Conservation (phyloP, 2,797 vertebrate genomes). For the Coccyzus lansbergi region DNA sequence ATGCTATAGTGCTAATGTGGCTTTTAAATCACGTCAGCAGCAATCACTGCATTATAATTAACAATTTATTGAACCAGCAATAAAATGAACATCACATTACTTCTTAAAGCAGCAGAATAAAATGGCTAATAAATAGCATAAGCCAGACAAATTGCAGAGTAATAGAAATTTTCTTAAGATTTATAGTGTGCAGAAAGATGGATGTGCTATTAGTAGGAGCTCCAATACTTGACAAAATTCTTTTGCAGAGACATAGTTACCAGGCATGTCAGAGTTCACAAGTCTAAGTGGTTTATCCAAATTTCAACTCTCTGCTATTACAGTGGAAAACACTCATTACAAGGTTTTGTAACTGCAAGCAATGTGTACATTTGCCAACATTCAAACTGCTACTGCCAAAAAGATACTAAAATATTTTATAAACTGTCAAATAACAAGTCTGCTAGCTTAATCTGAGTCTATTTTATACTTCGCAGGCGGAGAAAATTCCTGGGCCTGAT, state of each 20-base stretch:
- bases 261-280: constrained; percentile 84
- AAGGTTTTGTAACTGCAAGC: constrained; percentile 79
- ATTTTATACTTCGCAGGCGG: constrained; percentile 73
- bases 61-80: constrained; percentile 90
- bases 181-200: constrained; percentile 86
- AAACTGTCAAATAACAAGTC: constrained; percentile 84
- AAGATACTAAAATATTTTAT: constrained; percentile 84
- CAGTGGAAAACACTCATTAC: constrained; percentile 82
- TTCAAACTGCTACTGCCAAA: constrained; percentile 81
- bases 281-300: constrained; percentile 85
- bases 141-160: constrained; percentile 89
- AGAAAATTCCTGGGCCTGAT: constrained; percentile 62
- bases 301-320: constrained; percentile 81
- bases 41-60: constrained; percentile 90
- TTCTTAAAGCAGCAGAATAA: constrained; percentile 89
- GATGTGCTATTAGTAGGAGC: constrained; percentile 86
- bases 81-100: constrained; percentile 90
- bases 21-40: constrained; percentile 90
- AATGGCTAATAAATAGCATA: constrained; percentile 88
- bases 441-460: constrained; percentile 80
- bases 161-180: constrained; percentile 89
- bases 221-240: constrained; percentile 85
- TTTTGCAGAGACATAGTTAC: constrained; percentile 83
- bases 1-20: constrained; percentile 87
- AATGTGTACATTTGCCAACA: constrained; percentile 79